Evolutionary conservation across 2,113 vertebrate species (phyloP).

Genomic region (Ranitomeya variabilis): DNA sequence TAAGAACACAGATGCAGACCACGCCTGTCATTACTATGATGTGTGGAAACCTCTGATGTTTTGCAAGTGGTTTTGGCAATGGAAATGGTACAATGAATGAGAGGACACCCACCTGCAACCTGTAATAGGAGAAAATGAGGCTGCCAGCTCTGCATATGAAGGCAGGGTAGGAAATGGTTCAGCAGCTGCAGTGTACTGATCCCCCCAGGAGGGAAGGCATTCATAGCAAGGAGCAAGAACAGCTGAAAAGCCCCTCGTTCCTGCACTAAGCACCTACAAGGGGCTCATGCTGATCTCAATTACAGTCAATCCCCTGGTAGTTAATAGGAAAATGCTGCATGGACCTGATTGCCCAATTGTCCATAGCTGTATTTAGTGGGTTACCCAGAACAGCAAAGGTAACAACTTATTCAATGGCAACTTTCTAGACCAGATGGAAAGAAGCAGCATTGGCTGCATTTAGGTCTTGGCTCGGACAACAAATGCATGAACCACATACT

Average conservation of each 20-base stretch:
- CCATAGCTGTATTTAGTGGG: neutral
- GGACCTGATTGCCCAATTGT: conserved; percentile 19
- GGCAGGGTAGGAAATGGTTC: conserved; percentile 72
- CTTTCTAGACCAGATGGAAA: too few species aligned
- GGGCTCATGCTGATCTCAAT: conserved; percentile 35
- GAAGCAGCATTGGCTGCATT: too few species aligned
- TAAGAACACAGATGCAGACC: conserved; percentile 61
- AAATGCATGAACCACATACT: too few species aligned
- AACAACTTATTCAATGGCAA: too few species aligned
- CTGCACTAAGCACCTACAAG: conserved; percentile 11
- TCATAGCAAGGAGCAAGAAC: conserved; percentile 41
- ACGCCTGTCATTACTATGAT: conserved; percentile 64
- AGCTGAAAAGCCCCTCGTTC: conserved; percentile 33
- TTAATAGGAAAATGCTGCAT: conserved; percentile 4
- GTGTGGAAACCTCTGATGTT: conserved; percentile 74
- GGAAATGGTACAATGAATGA: conserved; percentile 74
- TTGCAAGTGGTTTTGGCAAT: conserved; percentile 75
- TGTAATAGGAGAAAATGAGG: conserved; percentile 67
- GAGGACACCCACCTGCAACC: conserved; percentile 64
- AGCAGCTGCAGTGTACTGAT: conserved; percentile 63
- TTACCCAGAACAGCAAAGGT: too few species aligned
- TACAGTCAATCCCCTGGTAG: neutral
- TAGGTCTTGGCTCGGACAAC: too few species aligned
- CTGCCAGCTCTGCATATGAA: conserved; percentile 79
- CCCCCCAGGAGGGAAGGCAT: conserved; percentile 44